These are phyloP conservation scores for Euura lappo DNA, from an alignment of 1,140 invertebrate genomes.

Conservation along the genomic window DNA sequence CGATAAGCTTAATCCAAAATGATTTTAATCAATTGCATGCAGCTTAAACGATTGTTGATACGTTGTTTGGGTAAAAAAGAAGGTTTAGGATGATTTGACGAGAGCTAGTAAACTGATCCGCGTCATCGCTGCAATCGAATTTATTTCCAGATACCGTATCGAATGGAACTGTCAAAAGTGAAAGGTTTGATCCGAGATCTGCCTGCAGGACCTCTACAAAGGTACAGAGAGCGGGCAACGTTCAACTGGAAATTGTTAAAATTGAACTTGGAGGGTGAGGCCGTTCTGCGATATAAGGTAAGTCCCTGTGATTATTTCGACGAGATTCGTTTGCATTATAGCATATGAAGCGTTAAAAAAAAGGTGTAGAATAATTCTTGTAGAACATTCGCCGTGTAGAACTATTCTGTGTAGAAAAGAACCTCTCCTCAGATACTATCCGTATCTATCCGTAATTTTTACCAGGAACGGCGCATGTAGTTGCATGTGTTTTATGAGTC, in stretches of 20 bases:
- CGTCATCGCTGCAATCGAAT: no score
- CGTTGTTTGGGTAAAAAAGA: no score
- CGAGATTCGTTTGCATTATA: no score
- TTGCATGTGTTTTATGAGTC: constrained; percentile 34
- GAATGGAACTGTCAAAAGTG: background rate
- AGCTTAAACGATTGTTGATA: no score
- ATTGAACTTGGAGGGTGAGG: constrained; percentile 71
- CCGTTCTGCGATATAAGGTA: constrained; percentile 66
- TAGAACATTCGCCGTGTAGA: background rate
- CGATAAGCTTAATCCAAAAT: no score
- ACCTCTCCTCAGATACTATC: constrained; percentile 11
- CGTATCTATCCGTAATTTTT: constrained; percentile 14
- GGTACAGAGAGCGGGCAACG: constrained; percentile 75
- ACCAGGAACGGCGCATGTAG: constrained; percentile 8
- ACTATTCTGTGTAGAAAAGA: background rate
- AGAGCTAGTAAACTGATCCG: no score
- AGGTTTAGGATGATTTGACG: no score
- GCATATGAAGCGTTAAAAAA: background rate
- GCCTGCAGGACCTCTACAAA: constrained; percentile 74
- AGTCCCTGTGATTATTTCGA: background rate
- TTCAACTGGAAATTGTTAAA: constrained; percentile 87
- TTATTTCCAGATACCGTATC: background rate
- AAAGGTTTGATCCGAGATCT: constrained; percentile 60
- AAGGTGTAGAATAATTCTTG: background rate
- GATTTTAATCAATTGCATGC: no score